Conservation (phyloP, 2,888 invertebrate species). For the Cantharis nigra region DNA sequence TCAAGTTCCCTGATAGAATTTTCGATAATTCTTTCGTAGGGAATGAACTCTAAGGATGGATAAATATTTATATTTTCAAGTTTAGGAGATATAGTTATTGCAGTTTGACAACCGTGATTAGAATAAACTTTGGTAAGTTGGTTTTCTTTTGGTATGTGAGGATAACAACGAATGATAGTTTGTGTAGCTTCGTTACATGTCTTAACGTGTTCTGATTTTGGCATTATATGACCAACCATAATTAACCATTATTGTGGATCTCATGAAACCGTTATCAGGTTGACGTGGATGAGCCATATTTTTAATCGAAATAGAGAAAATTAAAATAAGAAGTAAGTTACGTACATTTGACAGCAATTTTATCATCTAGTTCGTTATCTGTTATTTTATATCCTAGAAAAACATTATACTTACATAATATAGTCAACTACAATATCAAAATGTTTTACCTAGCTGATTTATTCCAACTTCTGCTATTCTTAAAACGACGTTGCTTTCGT, state of each 20-base stretch:
- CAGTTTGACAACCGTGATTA: conserved; percentile 34
- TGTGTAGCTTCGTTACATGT: conserved; percentile 22
- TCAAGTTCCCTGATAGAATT: conserved; percentile 29
- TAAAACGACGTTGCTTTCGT: neutral
- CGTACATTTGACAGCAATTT: neutral
- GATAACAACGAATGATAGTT: conserved; percentile 29
- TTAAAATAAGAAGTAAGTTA: neutral
- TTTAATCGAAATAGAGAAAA: neutral
- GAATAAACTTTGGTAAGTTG: conserved; percentile 1
- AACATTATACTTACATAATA: neutral
- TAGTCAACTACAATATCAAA: neutral
- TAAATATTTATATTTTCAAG: conserved; percentile 16
- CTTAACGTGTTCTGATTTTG: neutral
- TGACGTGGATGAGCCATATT: conserved; percentile 11
- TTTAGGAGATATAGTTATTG: conserved; percentile 19
- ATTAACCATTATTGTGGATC: conserved; percentile 2
- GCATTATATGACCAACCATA: conserved; percentile 8
- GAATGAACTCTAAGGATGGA: conserved; percentile 28
- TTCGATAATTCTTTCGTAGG: conserved; percentile 30
- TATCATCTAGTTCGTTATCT: neutral
- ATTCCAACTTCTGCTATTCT: neutral
- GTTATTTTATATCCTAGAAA: neutral
- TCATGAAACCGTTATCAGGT: conserved; percentile 24
- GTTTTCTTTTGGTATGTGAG: conserved; percentile 12
- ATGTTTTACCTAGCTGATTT: neutral